These are phyloP conservation scores for Lomographa bimaculata DNA, from an alignment of 2,888 invertebrate species.

Conservation along the genomic window DNA sequence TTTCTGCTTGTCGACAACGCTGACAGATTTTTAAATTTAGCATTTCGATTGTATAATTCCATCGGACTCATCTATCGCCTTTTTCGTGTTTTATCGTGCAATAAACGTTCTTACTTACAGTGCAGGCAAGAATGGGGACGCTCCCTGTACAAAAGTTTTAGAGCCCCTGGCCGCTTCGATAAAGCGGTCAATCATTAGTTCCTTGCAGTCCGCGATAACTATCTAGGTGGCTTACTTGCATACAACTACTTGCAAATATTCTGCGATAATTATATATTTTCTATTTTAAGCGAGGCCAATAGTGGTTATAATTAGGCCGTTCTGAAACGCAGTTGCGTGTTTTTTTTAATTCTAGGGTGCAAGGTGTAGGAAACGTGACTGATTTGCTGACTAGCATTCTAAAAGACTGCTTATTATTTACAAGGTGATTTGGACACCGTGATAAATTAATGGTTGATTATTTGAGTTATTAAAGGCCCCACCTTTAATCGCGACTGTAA, in stretches of 20 bases:
- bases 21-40: no score
- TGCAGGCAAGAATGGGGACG: no score
- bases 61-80: no score
- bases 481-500: no score
- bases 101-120: no score
- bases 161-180: constrained; percentile 10
- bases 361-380: constrained; percentile 13
- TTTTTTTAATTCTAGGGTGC: constrained; percentile 16
- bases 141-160: constrained; percentile 9
- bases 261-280: constrained; percentile 37
- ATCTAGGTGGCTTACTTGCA: constrained; percentile 42
- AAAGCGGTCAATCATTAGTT: constrained; percentile 26
- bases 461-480: constrained; percentile 6
- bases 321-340: constrained; percentile 16
- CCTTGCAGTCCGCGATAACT: constrained; percentile 3
- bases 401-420: constrained; percentile 14
- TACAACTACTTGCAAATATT: constrained; percentile 29
- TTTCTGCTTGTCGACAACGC: no score
- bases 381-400: constrained; percentile 6
- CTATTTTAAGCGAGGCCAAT: constrained; percentile 29
- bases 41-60: no score
- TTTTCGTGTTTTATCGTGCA: no score
- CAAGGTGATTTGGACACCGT: constrained; percentile 14
- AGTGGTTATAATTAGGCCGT: constrained; percentile 19
- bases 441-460: constrained; percentile 11